These are phyloP conservation scores for Chloropsis hardwickii DNA, from an alignment of 2,113 vertebrate genomes.

Conservation along the genomic window DNA sequence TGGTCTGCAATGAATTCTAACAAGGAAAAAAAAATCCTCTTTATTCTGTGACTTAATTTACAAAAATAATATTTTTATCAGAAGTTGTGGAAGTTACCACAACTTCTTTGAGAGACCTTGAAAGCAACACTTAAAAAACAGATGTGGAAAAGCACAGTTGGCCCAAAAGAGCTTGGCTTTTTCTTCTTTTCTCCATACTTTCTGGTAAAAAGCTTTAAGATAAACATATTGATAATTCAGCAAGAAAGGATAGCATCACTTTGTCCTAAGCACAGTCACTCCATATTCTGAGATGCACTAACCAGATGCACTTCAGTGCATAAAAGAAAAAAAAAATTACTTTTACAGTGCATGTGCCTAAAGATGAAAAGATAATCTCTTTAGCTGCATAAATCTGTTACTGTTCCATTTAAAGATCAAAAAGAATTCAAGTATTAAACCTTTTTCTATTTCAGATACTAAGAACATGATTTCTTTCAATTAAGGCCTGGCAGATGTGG, in stretches of 20 bases:
- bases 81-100: background rate
- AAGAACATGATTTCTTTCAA: slow-evolving; percentile 34
- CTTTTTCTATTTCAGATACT: slow-evolving; percentile 2
- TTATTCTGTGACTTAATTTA: background rate
- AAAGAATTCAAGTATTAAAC: slow-evolving; percentile 48
- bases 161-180: background rate
- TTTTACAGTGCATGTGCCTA: background rate
- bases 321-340: background rate
- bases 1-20: background rate
- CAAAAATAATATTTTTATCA: background rate
- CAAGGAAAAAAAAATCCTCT: background rate
- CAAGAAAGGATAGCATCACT: background rate
- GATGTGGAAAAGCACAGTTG: background rate
- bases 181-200: background rate
- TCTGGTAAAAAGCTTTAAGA: background rate
- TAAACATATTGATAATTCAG: slow-evolving; percentile 1
- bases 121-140: background rate
- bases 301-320: background rate
- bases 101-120: background rate
- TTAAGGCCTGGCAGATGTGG: slow-evolving; percentile 15
- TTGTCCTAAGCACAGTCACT: slow-evolving; percentile 7
- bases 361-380: slow-evolving; percentile 46
- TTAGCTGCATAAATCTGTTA: slow-evolving; percentile 35
- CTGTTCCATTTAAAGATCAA: slow-evolving; percentile 35
- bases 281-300: background rate